Base-by-base conservation (phyloP, 2,113 vertebrate genomes). In the Uropsilus gracilis region DNA sequence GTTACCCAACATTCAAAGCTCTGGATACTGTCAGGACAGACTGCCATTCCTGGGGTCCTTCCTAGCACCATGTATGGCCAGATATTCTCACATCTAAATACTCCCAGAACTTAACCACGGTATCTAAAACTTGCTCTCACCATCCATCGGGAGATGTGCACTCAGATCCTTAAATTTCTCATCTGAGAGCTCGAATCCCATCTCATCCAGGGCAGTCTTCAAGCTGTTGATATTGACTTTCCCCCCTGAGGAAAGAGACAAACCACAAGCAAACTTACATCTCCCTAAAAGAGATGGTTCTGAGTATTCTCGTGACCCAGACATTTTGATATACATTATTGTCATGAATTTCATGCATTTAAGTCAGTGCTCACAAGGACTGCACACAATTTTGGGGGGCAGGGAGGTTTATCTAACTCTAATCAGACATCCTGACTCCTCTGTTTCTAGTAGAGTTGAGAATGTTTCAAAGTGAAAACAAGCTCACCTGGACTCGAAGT, bases 181-280 rank as follows among this genome's bases (percentile, higher is more conserved):
- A 48, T 91, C 72, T 18, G 69, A 11, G 13, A 96, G 87, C 7
- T 28, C 53, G 37, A 96, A 42, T 63, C 92, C 66, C 59, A 97
- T 50, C 37, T n/a, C 90, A 12, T 81, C 89, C 75, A 96, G 16
- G 24, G 96, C 16, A 17, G 32, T 32, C 5, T 86, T 72, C 86
- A 97, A 44, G 11, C 95, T 86, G 14, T 85, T 46, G 69, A 59
- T 18, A 46, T 11, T 64, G 24, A 95, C 72, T 32, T n/a, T 94
- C 64, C 87, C 94, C 44, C 59, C 95, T 96, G 80, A 81, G 28
- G 75, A 94, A 76, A 66, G 92, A 81, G 48, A 87, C 20, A 46
- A 50, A 44, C 18, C 28, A 37, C 48, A 32, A 55, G 64, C 34
- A 86, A 64, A 44, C 44, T 63, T 14, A 55, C 3, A 26, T 57